A percentile compares a stretch with the other conserved stretches of the same genome.
Evolutionary conservation across 2,888 invertebrate genomes (phyloP).

Genomic region (Cephus pulcher): DNA sequence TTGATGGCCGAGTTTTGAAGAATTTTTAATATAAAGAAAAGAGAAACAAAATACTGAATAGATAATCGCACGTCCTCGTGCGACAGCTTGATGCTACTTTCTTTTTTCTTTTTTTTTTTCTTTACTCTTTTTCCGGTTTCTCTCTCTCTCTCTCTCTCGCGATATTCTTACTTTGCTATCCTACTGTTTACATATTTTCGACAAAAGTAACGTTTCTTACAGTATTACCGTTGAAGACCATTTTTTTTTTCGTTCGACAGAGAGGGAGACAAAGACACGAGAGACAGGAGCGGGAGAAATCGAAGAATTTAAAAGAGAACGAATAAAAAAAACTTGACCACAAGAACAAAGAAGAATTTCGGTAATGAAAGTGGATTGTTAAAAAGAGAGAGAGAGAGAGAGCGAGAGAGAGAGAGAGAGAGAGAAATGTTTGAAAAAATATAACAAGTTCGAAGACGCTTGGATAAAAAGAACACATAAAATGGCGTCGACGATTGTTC

Average conservation of each 20-base stretch:
- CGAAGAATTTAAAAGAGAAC: not conserved
- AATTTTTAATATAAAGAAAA: not conserved
- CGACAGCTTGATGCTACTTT: not conserved
- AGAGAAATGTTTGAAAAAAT: not conserved
- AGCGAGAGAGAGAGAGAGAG: not conserved
- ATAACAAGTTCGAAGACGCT: not conserved
- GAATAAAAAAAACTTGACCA: not conserved
- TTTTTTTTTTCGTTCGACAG: not conserved
- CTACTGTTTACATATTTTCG: not conserved
- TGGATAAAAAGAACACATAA: not conserved
- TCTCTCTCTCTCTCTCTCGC: too few relatives aligned
- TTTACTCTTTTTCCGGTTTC: not conserved
- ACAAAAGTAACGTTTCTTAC: not conserved
- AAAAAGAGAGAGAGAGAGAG: not conserved
- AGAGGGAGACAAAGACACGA: not conserved
- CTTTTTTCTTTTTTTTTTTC: not conserved
- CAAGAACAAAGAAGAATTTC: not conserved
- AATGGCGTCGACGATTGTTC: not conserved
- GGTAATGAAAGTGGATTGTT: not conserved
- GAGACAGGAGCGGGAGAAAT: not conserved
- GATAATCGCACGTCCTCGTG: not conserved
- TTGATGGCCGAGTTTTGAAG: not conserved
- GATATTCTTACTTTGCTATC: not conserved
- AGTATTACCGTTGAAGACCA: not conserved
- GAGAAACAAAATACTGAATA: not conserved